Evolutionary conservation across 2,888 invertebrate species (phyloP), one percentile per base, ranked within the genome.

Genomic region (Platycnemis pennipes): DNA sequence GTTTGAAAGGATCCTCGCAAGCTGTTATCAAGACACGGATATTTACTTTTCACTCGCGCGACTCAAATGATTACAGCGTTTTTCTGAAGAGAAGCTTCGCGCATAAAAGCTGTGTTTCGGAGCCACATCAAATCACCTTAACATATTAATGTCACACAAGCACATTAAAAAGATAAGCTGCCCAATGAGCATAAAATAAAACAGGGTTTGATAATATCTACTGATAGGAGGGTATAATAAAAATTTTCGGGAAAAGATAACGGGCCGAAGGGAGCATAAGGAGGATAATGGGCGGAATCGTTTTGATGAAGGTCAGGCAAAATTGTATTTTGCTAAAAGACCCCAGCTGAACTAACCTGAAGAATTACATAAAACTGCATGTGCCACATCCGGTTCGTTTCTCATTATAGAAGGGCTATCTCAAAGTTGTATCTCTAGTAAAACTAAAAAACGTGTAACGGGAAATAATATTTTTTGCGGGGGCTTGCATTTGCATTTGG

Each of bases 1-100:
- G 77, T 77, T 77, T 77, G 37, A 77, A 77, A 77, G 77, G 31
- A 77, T 8, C 31, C 77, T 77, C 77, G 77, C 31, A 77, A 77
- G 77, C 37, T 1, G 77, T 77, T 77, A 77, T 77, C 77, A 37
- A 37, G 77, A 77, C 77, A 77, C 2, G 8, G 77, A 11, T 77
- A 77, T 77, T 77, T 37, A 77, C 77, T 77, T 37, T 37, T 37
- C 16, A 3, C 37, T 37, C 26, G 31, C 77, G 1, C 37, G 77
- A 77, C 31, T 77, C 37, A 77, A 77, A 77, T 77, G 77, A 77
- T 77, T 37, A 77, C 77, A 26, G n/a, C 22, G 77, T 37, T 37
- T 77, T 16, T 37, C 37, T 77, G 77, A 77, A 77, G 77, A 77
- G 37, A 63, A 13, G 11, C 77, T 26, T 37, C 77, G 16, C 2